Evolutionary conservation across 2,113 vertebrate genomes (phyloP).

Genomic region (Serilophus lunatus): DNA sequence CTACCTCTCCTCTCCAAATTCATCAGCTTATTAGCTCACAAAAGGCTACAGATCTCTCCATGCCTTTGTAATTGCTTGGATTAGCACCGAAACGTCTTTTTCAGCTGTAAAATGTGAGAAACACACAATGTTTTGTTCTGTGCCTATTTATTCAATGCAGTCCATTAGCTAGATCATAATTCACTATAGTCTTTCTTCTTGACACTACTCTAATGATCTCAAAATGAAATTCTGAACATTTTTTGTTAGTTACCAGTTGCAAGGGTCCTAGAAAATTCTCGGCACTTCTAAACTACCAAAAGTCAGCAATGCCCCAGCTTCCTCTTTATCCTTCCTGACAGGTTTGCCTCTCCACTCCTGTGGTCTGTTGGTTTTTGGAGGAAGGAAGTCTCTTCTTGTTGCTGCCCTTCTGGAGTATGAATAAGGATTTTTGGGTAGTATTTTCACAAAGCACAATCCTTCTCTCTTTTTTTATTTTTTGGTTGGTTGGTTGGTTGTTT

Average conservation of each 20-base stretch:
- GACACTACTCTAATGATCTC: background rate
- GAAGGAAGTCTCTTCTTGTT: background rate
- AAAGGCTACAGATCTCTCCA: background rate
- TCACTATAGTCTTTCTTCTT: slow-evolving; percentile 4
- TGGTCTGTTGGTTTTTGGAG: background rate
- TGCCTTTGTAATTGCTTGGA: slow-evolving; percentile 10
- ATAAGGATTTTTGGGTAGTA: background rate
- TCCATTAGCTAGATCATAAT: slow-evolving; percentile 18
- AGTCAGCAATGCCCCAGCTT: background rate
- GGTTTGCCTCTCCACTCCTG: background rate
- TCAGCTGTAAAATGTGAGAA: background rate
- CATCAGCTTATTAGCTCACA: background rate
- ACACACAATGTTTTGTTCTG: slow-evolving; percentile 22
- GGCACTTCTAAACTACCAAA: background rate
- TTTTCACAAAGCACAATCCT: background rate
- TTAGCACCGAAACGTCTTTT: slow-evolving; percentile 21
- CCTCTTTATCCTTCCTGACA: background rate
- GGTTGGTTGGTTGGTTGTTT: background rate
- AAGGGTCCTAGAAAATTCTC: slow-evolving; percentile 1
- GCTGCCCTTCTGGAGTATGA: background rate
- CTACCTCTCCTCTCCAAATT: background rate
- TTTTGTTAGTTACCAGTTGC: background rate
- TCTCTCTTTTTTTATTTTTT: background rate
- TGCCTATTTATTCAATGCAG: background rate
- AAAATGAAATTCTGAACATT: slow-evolving; percentile 6